These are phyloP conservation scores for Typhlomys cinereus DNA, from an alignment of 2,113 vertebrate species.

Conservation along the genomic window DNA sequence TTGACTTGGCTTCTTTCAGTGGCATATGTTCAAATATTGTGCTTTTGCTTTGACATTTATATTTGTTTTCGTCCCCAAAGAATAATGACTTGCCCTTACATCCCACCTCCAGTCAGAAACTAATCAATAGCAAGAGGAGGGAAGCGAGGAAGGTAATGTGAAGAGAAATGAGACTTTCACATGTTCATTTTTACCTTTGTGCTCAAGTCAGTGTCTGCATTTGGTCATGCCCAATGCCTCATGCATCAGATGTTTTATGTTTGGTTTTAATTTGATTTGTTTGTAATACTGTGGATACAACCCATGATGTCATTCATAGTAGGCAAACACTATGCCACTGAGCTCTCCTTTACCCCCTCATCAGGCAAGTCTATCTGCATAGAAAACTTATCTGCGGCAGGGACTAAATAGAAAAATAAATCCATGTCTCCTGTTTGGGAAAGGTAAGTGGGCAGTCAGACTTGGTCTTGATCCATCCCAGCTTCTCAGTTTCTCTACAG, in stretches of 20 bases:
- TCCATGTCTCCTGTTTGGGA: not conserved
- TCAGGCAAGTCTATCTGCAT: not conserved
- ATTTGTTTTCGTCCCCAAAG: not conserved
- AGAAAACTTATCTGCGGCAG: not conserved
- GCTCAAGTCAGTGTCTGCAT: not conserved
- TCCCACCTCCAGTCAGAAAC: not conserved
- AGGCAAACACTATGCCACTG: not conserved
- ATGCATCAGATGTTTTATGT: not conserved
- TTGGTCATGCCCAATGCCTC: not conserved
- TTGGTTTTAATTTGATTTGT: not conserved
- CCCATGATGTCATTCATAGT: not conserved
- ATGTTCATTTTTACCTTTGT: not conserved
- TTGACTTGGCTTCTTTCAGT: not conserved
- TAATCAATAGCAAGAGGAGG: not conserved
- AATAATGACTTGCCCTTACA: slow-evolving; percentile 6
- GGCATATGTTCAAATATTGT: slow-evolving; percentile 2
- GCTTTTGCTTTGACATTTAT: slow-evolving; percentile 50
- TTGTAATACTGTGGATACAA: not conserved
- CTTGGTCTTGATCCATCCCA: not conserved
- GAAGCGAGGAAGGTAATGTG: not conserved
- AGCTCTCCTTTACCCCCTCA: no score
- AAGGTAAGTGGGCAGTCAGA: not conserved
- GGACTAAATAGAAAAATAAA: not conserved
- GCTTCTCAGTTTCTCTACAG: not conserved
- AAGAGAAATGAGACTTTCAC: not conserved